Evolutionary conservation across 2,888 invertebrate species (phyloP).

Genomic region (Thyatira batis): DNA sequence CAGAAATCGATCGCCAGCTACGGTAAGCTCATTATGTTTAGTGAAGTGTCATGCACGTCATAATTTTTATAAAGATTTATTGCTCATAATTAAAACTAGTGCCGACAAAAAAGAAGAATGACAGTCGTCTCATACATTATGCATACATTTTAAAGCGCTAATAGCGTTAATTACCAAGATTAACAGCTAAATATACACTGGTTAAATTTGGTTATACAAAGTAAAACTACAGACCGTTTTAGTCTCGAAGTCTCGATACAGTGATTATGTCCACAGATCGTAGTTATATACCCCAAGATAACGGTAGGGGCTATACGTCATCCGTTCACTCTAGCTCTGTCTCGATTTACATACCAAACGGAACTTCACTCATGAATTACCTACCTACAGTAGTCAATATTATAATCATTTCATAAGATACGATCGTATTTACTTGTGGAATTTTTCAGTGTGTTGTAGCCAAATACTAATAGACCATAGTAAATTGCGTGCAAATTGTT

Average conservation of each 20-base stretch:
- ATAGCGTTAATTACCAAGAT: neutral
- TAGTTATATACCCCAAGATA: constrained; percentile 1
- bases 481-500: neutral
- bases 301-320: constrained; percentile 17
- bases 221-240: neutral
- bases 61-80: neutral
- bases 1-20: constrained; percentile 45
- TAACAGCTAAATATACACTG: neutral
- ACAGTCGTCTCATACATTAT: neutral
- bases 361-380: constrained; percentile 23
- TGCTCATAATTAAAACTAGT: neutral
- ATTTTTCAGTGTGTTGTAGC: neutral
- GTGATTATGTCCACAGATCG: neutral
- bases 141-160: neutral
- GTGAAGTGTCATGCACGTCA: neutral
- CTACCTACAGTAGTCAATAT: no score
- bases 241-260: neutral
- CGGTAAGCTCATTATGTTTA: constrained; percentile 55
- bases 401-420: constrained; percentile 7
- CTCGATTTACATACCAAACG: constrained; percentile 39
- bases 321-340: constrained; percentile 12
- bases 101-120: neutral
- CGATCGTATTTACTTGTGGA: neutral
- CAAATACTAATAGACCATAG: neutral
- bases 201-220: neutral